Evolutionary conservation across 2,797 vertebrate genomes (phyloP).

Genomic region (Telmatherina bonti): DNA sequence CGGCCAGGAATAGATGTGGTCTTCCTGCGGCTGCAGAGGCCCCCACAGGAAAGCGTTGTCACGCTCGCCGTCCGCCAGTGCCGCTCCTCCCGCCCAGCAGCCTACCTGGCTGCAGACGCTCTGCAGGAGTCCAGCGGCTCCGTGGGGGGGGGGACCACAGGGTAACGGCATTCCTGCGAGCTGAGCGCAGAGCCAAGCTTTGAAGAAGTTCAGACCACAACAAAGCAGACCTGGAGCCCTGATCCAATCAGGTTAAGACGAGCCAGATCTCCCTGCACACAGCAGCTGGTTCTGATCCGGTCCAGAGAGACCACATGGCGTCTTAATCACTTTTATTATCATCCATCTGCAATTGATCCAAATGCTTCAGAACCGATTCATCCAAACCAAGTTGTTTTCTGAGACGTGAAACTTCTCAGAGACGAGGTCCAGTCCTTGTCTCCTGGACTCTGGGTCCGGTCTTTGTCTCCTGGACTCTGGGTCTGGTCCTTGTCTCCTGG

Average conservation of each 20-base stretch:
- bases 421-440: too few relatives aligned
- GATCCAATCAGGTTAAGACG: conserved; percentile 48
- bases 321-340: too few relatives aligned
- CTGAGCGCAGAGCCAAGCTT: conserved; percentile 54
- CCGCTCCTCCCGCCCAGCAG: conserved; percentile 3
- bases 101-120: conserved; percentile 42
- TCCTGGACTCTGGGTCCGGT: too few relatives aligned
- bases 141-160: conserved; percentile 33
- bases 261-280: conserved; percentile 32
- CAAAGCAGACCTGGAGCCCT: conserved; percentile 51
- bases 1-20: too few relatives aligned
- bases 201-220: conserved; percentile 61
- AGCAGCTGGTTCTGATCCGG: conserved; percentile 9
- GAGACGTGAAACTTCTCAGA: too few relatives aligned
- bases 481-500: too few relatives aligned
- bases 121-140: conserved; percentile 49
- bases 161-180: conserved; percentile 64
- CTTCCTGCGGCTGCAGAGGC: conserved; percentile 38
- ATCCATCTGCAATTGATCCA: too few relatives aligned
- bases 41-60: conserved; percentile 54
- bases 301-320: neutral
- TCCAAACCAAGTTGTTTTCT: too few relatives aligned
- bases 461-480: too few relatives aligned
- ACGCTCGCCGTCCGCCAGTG: neutral
- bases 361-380: too few relatives aligned